Conservation (phyloP, 2,888 invertebrate genomes). For the Oxyteleia sp. region DNA sequence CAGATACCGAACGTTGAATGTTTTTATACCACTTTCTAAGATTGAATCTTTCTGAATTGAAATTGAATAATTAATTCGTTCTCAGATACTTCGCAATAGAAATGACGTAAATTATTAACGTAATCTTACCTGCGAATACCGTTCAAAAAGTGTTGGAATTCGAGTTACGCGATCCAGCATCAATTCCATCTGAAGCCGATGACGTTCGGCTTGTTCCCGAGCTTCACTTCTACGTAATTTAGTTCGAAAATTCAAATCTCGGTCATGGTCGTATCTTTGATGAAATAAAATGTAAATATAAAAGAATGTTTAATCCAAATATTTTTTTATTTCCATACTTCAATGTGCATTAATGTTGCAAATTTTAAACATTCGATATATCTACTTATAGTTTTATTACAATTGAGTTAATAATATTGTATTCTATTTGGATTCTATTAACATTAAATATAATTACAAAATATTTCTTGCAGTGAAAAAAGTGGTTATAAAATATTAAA, state of each 20-base stretch:
- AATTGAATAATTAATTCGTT: not conserved
- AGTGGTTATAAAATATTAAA: not conserved
- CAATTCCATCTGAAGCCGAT: conserved; percentile 91
- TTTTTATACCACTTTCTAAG: not conserved
- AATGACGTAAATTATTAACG: conserved; percentile 6
- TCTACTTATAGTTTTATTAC: no score
- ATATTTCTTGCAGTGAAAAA: not conserved
- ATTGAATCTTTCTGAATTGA: no score
- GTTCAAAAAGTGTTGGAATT: conserved; percentile 92
- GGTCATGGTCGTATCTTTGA: conserved; percentile 88
- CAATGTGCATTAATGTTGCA: not conserved
- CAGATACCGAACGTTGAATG: no score
- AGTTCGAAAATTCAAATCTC: conserved; percentile 91
- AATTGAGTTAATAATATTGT: no score
- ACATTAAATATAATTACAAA: not conserved
- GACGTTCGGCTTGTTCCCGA: conserved; percentile 90
- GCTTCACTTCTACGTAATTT: conserved; percentile 91
- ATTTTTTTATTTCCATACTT: not conserved
- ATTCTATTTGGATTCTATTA: not conserved
- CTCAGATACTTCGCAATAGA: not conserved
- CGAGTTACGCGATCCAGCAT: conserved; percentile 92
- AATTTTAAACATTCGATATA: no score
- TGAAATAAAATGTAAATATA: conserved; percentile 20
- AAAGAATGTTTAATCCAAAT: not conserved
- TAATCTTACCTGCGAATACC: conserved; percentile 89